Evolutionary conservation across 2,888 invertebrate genomes (phyloP), one percentile per base, ranked within the genome.

Genomic region (Agriopis leucophaearia): DNA sequence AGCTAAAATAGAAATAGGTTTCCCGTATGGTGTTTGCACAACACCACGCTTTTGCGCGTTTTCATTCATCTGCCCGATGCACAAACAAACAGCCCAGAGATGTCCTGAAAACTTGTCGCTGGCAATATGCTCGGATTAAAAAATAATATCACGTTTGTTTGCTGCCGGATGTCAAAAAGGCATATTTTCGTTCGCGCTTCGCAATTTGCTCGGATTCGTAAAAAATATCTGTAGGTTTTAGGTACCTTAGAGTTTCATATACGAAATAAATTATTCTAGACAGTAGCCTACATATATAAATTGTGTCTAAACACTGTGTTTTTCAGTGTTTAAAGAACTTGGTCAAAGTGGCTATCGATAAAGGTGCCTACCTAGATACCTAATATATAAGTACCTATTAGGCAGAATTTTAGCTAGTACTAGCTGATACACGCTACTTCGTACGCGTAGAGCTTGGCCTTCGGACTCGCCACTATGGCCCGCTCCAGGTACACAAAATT

Each of bases 81-180:
- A 85, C 84, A 88, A 85, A 87, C 84, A 87, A 83, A 85, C 80
- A 82, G 73, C 55, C 74, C 69, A 76, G 78, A 76, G 73, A 79
- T 78, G 74, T 73, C 81, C 84, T 80, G 81, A 82, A 82, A 85
- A 83, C 75, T 81, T 81, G 78, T 80, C 89, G 90, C 84, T 70
- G 88, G 91, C 92, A 91, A 92, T 91, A 91, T 92, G 90, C 83
- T 76, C 83, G 90, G 90, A 89, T 91, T 90, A 90, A 87, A 88
- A 89, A 89, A 88, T 87, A 86, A 88, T 88, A 87, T 85, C 81
- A 76, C 78, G 76, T 78, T 74, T 78, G 76, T 80, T 81, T 79
- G 79, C 75, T 74, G 74, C 69, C 69, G 75, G 76, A 78, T 76
- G 70, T 72, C 70, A 62, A 78, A 75, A 75, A 73, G 77, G 68